Percentiles rank a stretch among this genome's conserved stretches.
Evolutionary conservation across 1,140 invertebrate genomes (phyloP).

Genomic region (Diorhabda sublineata): DNA sequence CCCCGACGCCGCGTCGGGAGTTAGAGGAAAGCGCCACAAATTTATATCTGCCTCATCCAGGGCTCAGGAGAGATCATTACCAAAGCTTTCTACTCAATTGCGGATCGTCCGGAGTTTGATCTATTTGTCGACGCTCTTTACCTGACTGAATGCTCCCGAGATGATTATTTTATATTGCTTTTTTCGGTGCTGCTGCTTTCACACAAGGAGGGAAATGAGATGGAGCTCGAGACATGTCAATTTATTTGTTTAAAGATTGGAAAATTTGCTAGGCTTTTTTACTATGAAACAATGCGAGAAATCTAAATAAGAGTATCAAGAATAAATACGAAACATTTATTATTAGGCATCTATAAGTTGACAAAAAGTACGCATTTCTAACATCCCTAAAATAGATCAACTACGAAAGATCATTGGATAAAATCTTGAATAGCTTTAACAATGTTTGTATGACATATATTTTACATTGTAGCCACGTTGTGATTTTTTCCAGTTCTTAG

Average conservation of each 20-base stretch:
- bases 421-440: too few relatives aligned
- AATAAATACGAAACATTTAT: too few relatives aligned
- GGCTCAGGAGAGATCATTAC: conserved; percentile 50
- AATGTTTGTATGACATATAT: too few relatives aligned
- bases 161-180: conserved; percentile 3
- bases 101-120: conserved; percentile 48
- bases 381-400: too few relatives aligned
- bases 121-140: conserved; percentile 45
- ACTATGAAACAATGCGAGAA: too few relatives aligned
- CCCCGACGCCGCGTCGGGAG: conserved; percentile 28
- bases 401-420: too few relatives aligned
- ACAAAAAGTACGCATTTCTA: too few relatives aligned
- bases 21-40: conserved; percentile 48
- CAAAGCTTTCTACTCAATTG: conserved; percentile 51
- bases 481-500: too few relatives aligned
- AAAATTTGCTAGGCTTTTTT: too few relatives aligned
- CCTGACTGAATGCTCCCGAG: conserved; percentile 29
- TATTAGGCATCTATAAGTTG: too few relatives aligned
- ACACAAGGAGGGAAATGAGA: not conserved
- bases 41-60: conserved; percentile 50
- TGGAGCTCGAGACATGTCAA: not conserved
- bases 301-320: too few relatives aligned
- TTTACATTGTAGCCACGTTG: too few relatives aligned
- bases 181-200: not conserved
- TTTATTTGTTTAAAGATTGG: not conserved